Base-by-base conservation (phyloP, 2,113 vertebrate species). In the Hipposideros armiger region DNA sequence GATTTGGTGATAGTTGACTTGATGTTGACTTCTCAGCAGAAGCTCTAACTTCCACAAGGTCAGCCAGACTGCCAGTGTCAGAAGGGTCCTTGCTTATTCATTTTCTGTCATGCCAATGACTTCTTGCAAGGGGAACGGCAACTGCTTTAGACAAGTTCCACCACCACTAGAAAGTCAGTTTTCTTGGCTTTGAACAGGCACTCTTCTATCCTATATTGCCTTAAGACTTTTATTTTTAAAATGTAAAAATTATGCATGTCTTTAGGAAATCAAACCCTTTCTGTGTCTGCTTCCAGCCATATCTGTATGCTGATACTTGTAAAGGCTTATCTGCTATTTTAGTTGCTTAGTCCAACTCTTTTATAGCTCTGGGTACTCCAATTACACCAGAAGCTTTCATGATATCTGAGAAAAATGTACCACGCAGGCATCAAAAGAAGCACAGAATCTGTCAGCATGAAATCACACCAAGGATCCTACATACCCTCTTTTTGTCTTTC, bases 251-350 rank as follows among this genome's bases (percentile, higher is more conserved):
- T 11, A 64, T 11, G 14, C 47, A 78, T 54, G 47, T 50, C 52
- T 87, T 62, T 92, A 76, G 67, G 40, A 19, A 87, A 32, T 52
- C 19, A 81, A 76, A 26, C 20, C 9, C 6, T 40, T 76, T 62
- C 74, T 60, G 9, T 77, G 52, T 4, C 56, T 67, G 19, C 74
- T 92, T 92, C 60, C 20, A 92, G 86, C 50, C 32, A 36, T n/a
- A 56, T 4, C 20, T 84, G 54, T 36, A 92, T 56, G 47, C 86
- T 85, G 84, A 3, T 30, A 58, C 60, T 72, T 90, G 20, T 28
- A 83, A 83, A 64, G 90, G 50, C 69, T 90, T 94, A 69, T 69
- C 42, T 91, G 62, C 36, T 87, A 24, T 92, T 94, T 77, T 32
- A 82, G 32, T 81, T 83, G 22, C 28, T 92, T 92, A 74, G 32